Conservation (phyloP, 2,888 invertebrate species). For the Biston stratarius region DNA sequence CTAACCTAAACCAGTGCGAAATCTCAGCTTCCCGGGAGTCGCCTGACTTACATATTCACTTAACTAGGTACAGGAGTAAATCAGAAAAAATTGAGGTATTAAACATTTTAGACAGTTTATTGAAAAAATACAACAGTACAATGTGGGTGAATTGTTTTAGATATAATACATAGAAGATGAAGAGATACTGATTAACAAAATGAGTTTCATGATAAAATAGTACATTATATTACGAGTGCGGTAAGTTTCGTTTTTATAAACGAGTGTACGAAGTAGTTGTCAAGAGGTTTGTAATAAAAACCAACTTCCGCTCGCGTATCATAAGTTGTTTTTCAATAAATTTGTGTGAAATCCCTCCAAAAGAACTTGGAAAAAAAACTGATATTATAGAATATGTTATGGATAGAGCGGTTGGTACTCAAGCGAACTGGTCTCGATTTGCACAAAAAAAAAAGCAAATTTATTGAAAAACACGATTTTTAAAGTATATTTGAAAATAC, state of each 20-base stretch:
- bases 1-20: conserved; percentile 38
- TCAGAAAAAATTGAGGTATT: conserved; percentile 52
- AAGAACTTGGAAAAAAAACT: no score
- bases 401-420: no score
- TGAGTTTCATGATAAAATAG: background rate
- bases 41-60: conserved; percentile 24
- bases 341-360: no score
- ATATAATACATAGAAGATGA: conserved; percentile 21
- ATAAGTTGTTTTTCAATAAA: no score
- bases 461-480: background rate
- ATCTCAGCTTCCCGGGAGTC: conserved; percentile 78
- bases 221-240: background rate
- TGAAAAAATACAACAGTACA: conserved; percentile 46
- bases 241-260: no score
- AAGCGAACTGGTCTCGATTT: no score
- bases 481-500: background rate
- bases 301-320: no score
- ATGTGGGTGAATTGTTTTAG: conserved; percentile 2
- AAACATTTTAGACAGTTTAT: conserved; percentile 61
- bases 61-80: conserved; percentile 40
- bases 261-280: no score
- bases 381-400: no score
- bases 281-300: no score
- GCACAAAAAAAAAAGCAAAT: no score
- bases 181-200: background rate